Evolutionary conservation across 1,140 invertebrate genomes (phyloP).

Genomic region (Trialeurodes vaporariorum): DNA sequence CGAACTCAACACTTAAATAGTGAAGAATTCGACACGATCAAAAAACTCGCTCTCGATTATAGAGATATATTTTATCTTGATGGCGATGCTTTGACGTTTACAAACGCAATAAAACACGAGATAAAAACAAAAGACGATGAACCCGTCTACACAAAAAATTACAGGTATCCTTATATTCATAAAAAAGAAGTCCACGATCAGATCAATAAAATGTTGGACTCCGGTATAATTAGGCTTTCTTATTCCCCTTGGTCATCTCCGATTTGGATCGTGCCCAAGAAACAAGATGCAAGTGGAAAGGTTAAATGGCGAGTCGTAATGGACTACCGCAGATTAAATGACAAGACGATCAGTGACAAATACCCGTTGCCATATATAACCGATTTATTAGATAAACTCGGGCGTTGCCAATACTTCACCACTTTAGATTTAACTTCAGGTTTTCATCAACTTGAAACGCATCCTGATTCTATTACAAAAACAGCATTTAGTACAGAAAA

Average conservation of each 20-base stretch:
- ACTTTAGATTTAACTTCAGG: slow-evolving; percentile 38
- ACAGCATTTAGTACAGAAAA: slow-evolving; percentile 36
- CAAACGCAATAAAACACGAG: neutral
- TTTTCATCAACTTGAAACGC: slow-evolving; percentile 39
- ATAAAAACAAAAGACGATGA: slow-evolving; percentile 11
- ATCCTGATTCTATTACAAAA: slow-evolving; percentile 31
- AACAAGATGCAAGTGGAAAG: slow-evolving; percentile 22
- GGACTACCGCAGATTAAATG: slow-evolving; percentile 27
- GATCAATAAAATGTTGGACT: neutral
- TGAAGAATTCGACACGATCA: neutral
- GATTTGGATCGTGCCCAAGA: slow-evolving; percentile 22
- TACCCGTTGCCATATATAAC: slow-evolving; percentile 38
- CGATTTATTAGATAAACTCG: slow-evolving; percentile 35
- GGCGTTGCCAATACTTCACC: slow-evolving; percentile 32
- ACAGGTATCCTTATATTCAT: neutral
- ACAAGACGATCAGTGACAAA: slow-evolving; percentile 26
- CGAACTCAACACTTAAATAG: neutral
- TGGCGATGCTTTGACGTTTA: slow-evolving; percentile 2
- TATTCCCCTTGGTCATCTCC: slow-evolving; percentile 17
- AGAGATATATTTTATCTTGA: slow-evolving; percentile 9
- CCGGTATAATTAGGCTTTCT: neutral
- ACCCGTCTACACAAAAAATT: slow-evolving; percentile 2
- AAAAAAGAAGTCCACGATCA: slow-evolving; percentile 4
- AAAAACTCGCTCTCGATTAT: neutral
- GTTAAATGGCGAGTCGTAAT: slow-evolving; percentile 21